A percentile compares a stretch with the other conserved stretches of the same genome.
Conservation (phyloP, 1,140 invertebrate species). For the Heliconius himera region DNA sequence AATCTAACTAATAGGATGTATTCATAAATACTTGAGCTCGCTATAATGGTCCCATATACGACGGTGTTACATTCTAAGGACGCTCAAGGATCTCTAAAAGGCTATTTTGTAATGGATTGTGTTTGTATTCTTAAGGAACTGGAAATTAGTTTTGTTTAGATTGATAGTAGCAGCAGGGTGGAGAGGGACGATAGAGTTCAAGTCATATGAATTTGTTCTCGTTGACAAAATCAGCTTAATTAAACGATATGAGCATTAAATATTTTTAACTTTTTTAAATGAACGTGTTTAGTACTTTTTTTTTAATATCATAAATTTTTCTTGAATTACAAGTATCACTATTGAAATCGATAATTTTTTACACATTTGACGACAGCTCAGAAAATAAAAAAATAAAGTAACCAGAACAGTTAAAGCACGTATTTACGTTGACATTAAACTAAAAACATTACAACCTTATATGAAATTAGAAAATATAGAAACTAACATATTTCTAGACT, state of each 20-base stretch:
- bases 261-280: too few species aligned
- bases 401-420: neutral
- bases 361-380: neutral
- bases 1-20: conserved; percentile 40
- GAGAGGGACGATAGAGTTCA: too few species aligned
- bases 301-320: too few species aligned
- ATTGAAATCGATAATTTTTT: neutral
- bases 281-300: too few species aligned
- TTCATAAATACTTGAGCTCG: conserved; percentile 38
- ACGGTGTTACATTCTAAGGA: conserved; percentile 36
- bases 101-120: conserved; percentile 12
- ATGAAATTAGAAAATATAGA: conserved; percentile 21
- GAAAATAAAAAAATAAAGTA: neutral
- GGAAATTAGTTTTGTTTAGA: too few species aligned
- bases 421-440: neutral
- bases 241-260: too few species aligned
- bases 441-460: conserved; percentile 16
- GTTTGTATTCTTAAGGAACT: neutral
- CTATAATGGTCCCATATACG: conserved; percentile 38
- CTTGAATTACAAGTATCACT: too few species aligned
- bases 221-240: too few species aligned
- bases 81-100: conserved; percentile 31
- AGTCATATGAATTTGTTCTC: too few species aligned
- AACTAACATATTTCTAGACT: conserved; percentile 15
- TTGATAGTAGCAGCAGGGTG: too few species aligned